Conservation (phyloP, 1,140 invertebrate genomes). For the Zophobas atratus region DNA sequence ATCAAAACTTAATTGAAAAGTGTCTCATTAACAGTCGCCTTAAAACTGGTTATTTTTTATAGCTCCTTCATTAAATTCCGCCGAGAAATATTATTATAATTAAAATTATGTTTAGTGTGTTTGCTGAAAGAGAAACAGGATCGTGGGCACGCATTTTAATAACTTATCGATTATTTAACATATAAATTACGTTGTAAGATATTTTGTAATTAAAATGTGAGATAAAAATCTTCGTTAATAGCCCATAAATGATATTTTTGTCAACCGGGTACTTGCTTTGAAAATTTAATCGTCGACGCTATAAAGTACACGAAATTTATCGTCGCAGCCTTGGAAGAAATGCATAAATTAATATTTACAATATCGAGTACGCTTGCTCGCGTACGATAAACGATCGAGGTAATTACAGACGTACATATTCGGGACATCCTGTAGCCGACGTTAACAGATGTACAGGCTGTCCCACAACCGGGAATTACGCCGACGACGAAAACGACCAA, state of each 20-base stretch:
- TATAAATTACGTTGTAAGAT: slow-evolving; percentile 51
- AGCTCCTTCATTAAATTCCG: slow-evolving; percentile 46
- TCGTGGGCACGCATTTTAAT: slow-evolving; percentile 54
- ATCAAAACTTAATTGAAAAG: slow-evolving; percentile 47
- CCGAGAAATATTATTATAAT: slow-evolving; percentile 48
- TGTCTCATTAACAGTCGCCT: slow-evolving; percentile 43
- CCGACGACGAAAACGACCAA: not conserved
- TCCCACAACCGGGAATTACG: not conserved
- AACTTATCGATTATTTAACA: slow-evolving; percentile 55
- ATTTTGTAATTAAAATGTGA: slow-evolving; percentile 55
- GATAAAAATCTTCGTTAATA: slow-evolving; percentile 53
- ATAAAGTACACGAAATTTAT: slow-evolving; percentile 51
- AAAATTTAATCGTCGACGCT: slow-evolving; percentile 49
- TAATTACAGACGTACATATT: too few species aligned
- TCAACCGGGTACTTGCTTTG: slow-evolving; percentile 49
- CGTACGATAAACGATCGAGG: not conserved
- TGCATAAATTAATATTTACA: slow-evolving; percentile 44
- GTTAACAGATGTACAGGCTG: not conserved
- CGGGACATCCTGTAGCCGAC: too few species aligned
- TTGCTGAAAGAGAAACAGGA: slow-evolving; percentile 46
- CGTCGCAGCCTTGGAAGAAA: slow-evolving; percentile 26
- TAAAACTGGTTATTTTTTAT: slow-evolving; percentile 40
- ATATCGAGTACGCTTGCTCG: slow-evolving; percentile 14
- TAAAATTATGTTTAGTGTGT: slow-evolving; percentile 45
- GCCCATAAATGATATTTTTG: slow-evolving; percentile 57